These are phyloP conservation scores for Xanthorhoe spadicearia DNA, from an alignment of 2,888 invertebrate species.

Conservation along the genomic window DNA sequence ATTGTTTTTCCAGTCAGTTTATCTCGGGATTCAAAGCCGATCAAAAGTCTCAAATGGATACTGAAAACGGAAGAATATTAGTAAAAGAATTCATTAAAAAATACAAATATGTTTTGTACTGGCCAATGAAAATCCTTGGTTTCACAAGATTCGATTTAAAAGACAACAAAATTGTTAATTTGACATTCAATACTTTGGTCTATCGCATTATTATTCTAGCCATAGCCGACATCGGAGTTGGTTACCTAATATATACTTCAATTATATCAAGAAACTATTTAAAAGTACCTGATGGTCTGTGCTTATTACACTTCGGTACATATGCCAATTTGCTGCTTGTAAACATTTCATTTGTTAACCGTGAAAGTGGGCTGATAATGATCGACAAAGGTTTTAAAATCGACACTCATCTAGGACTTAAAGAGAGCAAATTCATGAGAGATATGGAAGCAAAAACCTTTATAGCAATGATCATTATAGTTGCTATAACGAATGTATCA, in stretches of 20 bases:
- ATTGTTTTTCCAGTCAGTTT: background rate
- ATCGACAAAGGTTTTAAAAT: slow-evolving; percentile 58
- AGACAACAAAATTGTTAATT: slow-evolving; percentile 52
- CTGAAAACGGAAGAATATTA: slow-evolving; percentile 44
- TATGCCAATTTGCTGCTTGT: slow-evolving; percentile 52
- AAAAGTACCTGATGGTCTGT: slow-evolving; percentile 54
- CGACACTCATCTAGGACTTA: slow-evolving; percentile 59
- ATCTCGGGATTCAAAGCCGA: background rate
- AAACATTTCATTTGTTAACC: slow-evolving; percentile 56
- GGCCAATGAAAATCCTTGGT: slow-evolving; percentile 52
- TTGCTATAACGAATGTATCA: slow-evolving; percentile 43
- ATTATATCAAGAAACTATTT: slow-evolving; percentile 46
- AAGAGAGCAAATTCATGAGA: slow-evolving; percentile 68
- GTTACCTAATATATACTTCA: slow-evolving; percentile 51
- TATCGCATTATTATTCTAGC: slow-evolving; percentile 49
- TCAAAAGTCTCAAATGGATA: slow-evolving; percentile 35
- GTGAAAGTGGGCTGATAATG: slow-evolving; percentile 50
- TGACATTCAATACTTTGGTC: slow-evolving; percentile 44
- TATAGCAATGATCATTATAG: slow-evolving; percentile 30
- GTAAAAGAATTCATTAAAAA: slow-evolving; percentile 52
- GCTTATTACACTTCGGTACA: slow-evolving; percentile 51
- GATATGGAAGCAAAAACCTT: slow-evolving; percentile 46
- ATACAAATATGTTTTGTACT: slow-evolving; percentile 45
- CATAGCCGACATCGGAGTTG: slow-evolving; percentile 42
- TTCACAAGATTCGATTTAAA: slow-evolving; percentile 59